These are phyloP conservation scores for Reticulitermes speratus DNA, from an alignment of 1,140 invertebrate genomes.

Conservation along the genomic window DNA sequence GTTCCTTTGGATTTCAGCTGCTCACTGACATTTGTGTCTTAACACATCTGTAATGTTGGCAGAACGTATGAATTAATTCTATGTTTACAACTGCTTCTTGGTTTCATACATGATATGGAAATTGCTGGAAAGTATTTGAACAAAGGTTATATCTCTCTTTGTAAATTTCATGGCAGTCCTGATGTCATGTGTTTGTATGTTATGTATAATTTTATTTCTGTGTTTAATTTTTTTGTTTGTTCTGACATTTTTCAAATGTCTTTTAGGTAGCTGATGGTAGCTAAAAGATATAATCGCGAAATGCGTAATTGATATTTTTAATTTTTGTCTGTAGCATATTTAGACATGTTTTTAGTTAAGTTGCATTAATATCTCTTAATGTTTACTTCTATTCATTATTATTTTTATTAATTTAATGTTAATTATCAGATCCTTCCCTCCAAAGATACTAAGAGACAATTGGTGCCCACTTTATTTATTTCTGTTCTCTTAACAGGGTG, in stretches of 20 bases:
- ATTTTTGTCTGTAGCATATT: constrained; percentile 19
- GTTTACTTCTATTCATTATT: not conserved
- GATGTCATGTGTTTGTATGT: not conserved
- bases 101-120: not conserved
- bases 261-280: constrained; percentile 16
- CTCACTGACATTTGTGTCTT: no score
- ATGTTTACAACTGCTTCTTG: no score
- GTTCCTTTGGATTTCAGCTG: no score
- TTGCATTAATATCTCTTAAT: constrained; percentile 9
- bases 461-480: not conserved
- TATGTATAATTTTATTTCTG: not conserved
- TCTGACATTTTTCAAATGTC: not conserved
- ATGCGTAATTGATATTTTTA: constrained; percentile 13
- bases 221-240: not conserved
- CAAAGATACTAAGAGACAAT: not conserved
- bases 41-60: no score
- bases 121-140: not conserved
- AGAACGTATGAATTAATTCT: no score
- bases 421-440: not conserved
- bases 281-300: constrained; percentile 1
- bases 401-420: constrained; percentile 17
- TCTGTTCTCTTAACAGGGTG: not conserved
- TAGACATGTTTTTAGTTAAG: constrained; percentile 1
- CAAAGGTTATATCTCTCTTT: constrained; percentile 1
- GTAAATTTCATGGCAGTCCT: not conserved